Evolutionary conservation across 2,888 invertebrate genomes (phyloP), one percentile per base, ranked within the genome.

Genomic region (Globia sparganii): DNA sequence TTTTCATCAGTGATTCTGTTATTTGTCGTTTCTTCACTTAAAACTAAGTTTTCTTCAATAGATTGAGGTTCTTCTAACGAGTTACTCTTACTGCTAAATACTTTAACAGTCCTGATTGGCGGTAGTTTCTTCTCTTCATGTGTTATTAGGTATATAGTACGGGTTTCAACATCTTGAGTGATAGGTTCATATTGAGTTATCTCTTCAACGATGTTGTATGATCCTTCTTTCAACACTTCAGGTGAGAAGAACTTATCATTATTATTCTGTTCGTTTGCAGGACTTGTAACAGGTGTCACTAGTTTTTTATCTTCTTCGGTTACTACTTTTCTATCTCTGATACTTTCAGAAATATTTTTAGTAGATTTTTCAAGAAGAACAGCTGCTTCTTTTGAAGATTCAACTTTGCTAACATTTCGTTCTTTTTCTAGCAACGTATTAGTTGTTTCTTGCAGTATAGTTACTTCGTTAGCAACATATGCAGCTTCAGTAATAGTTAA

Each of bases 41-140:
- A 74, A 83, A 71, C 84, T 77, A 74, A 73, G 74, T 75, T 85
- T 86, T 92, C 91, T 70, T 90, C 87, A 53, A 69, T 64, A 74
- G 80, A 40, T 64, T 86, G 80, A 69, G 91, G 78, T 84, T 94
- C 94, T 85, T 95, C 95, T 77, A 94, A 87, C 9, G 94, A 97
- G 96, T 95, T 97, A 94, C 97, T 97, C 96, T 97, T 97, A 97
- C 94, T 98, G 90, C 93, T 97, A 95, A 94, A 98, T 40, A 96
- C 92, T 92, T 96, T 96, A 0, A 96, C 94, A 37, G 96, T 96
- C 82, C 96, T 96, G 65, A 98, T 97, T 21, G 98, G 98, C 80
- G 97, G 97, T 90, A 97, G 94, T 93, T 97, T 97, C 86, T 97
- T 97, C 94, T 98, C 98, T 93, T 98, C 98, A 80, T 98, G 98